Evolutionary conservation across 2,113 vertebrate species (phyloP).

Genomic region (Gnathonemus echidnorhynchus): DNA sequence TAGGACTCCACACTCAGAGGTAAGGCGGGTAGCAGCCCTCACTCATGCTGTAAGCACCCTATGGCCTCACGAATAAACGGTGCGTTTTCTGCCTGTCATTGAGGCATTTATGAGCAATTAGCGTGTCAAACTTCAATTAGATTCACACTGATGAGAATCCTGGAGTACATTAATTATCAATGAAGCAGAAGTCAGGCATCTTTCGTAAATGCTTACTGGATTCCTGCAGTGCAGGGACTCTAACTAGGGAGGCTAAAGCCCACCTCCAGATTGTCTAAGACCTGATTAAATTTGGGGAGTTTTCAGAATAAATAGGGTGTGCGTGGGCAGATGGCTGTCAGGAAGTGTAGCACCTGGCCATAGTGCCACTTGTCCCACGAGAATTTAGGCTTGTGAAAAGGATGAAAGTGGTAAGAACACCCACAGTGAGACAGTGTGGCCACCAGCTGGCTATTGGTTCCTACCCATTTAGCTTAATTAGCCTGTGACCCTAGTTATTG

Average conservation of each 20-base stretch:
- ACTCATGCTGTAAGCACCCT: neutral
- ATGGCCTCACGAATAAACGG: neutral
- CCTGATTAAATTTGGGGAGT: constrained; percentile 7
- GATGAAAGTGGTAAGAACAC: neutral
- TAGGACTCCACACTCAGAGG: neutral
- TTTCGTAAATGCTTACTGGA: constrained; percentile 36
- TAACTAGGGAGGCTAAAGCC: constrained; percentile 14
- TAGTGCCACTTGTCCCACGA: neutral
- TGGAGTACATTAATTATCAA: constrained; percentile 35
- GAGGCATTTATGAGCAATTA: constrained; percentile 28
- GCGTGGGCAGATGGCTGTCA: neutral
- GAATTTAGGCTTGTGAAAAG: neutral
- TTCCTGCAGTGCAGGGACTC: constrained; percentile 20
- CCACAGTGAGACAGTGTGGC: neutral
- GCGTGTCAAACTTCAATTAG: constrained; percentile 38
- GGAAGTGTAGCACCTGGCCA: neutral
- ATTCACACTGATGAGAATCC: constrained; percentile 39
- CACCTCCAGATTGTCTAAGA: constrained; percentile 16
- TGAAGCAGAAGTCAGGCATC: constrained; percentile 25
- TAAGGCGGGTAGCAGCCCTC: neutral
- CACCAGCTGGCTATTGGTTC: neutral
- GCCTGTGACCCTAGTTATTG: neutral
- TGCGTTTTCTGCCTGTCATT: constrained; percentile 20
- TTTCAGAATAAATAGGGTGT: neutral
- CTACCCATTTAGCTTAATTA: neutral